Evolutionary conservation across 2,888 invertebrate species (phyloP), one percentile per base, ranked within the genome.

Genomic region (Papilio gigon): DNA sequence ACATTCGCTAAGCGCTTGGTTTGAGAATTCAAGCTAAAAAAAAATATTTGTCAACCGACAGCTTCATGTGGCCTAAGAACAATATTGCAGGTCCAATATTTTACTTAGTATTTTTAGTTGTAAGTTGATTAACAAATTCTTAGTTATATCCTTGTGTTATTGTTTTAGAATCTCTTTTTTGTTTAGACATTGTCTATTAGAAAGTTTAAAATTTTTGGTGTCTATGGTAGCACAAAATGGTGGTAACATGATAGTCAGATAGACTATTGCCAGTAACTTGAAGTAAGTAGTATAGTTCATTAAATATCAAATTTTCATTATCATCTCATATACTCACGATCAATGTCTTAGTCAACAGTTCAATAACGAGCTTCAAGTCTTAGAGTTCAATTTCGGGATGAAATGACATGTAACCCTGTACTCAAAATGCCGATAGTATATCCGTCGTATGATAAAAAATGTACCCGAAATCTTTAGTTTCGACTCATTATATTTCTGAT

Each of bases 161-260:
- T 65, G 17, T 50, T 59, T 67, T 61, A 73, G 71, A 74, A 73
- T 74, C 73, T 72, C 67, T 62, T 53, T n/a, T 37, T 56, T 56
- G 53, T 56, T 56, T 30, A 27, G 30, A 17, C 53, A 30, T 30
- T 53, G 53, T 27, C 53, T 53, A 27, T 6, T 50, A 27, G 25
- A 27, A 25, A 25, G n/a, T 50, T 53, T 53, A 53, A 8, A 27
- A 9, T 53, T 14, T 1, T 53, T 53, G n/a, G 53, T 53, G 53
- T 27, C 53, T n/a, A n/a, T 25, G 27, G 27, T 27, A 56, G 53
- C 53, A 56, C 53, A 56, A 56, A 56, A 56, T 53, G 27, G 25
- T 53, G 25, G 53, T 5, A 50, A 22, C 25, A 22, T 50, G 0
- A 14, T 1, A 0, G 40, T 4, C 4, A 50, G 25, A 50, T 4